A percentile compares a stretch with the other conserved stretches of the same genome.
Evolutionary conservation across 2,113 vertebrate genomes (phyloP).

Genomic region (Tupaia tana): DNA sequence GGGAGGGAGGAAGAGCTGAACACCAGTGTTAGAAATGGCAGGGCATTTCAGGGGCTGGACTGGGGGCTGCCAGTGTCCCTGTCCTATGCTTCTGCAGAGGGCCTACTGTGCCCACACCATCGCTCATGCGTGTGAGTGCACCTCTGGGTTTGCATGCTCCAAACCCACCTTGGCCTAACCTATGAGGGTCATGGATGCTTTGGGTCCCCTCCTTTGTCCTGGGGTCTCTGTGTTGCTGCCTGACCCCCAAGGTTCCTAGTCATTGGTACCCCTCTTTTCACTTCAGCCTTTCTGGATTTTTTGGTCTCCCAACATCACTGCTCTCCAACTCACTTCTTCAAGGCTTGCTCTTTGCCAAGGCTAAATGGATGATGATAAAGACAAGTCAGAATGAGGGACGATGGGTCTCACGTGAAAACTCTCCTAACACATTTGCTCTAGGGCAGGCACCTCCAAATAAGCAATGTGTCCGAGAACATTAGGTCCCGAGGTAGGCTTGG

Average conservation of each 20-base stretch:
- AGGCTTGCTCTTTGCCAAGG: neutral
- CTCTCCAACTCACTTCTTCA: neutral
- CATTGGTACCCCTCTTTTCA: neutral
- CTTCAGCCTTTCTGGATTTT: constrained; percentile 1
- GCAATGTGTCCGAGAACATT: neutral
- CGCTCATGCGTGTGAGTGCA: no score
- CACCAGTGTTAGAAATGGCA: neutral
- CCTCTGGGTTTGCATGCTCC: neutral
- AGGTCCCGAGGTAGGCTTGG: neutral
- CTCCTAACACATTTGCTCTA: neutral
- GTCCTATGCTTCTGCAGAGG: neutral
- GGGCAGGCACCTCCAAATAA: neutral
- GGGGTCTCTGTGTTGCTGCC: neutral
- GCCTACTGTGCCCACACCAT: neutral
- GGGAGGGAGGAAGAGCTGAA: neutral
- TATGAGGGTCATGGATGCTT: neutral
- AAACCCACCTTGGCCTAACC: neutral
- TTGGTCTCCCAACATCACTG: neutral
- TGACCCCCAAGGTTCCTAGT: neutral
- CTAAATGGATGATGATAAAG: neutral
- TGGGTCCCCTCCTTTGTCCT: neutral
- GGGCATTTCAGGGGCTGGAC: neutral
- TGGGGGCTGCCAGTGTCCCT: neutral
- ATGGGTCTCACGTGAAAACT: neutral
- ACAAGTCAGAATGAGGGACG: neutral